These are phyloP conservation scores for Drymodes brunneopygia DNA, from an alignment of 2,113 vertebrate species.

Conservation along the genomic window DNA sequence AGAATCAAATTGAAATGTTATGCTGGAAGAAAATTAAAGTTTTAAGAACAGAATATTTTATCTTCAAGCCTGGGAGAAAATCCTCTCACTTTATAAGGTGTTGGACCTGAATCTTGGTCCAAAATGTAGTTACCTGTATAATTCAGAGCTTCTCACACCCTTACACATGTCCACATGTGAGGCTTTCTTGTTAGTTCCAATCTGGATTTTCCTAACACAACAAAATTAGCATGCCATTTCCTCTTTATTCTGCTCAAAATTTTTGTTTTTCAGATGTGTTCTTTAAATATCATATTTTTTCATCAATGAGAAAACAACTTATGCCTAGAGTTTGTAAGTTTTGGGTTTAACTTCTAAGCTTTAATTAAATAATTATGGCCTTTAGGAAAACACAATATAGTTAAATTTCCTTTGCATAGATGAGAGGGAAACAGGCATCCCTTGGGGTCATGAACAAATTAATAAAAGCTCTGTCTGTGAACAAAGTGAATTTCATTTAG, in stretches of 20 bases:
- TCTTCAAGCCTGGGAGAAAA: neutral
- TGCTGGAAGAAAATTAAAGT: neutral
- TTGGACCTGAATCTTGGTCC: neutral
- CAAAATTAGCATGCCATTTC: neutral
- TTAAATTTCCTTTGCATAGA: neutral
- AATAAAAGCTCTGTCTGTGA: neutral
- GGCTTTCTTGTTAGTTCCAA: neutral
- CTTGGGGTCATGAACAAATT: neutral
- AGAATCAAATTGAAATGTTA: neutral
- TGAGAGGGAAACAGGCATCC: neutral
- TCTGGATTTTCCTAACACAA: neutral
- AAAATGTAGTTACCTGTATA: neutral
- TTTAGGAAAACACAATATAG: neutral
- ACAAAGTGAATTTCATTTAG: neutral
- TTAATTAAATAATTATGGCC: neutral
- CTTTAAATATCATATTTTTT: neutral
- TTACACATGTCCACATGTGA: rapidly evolving
- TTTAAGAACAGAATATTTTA: neutral
- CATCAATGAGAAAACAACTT: neutral
- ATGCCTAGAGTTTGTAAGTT: neutral
- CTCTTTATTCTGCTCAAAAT: neutral
- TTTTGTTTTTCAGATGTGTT: neutral
- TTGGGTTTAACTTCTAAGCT: neutral
- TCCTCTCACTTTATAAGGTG: neutral
- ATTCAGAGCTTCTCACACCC: neutral